Evolutionary conservation across 2,888 invertebrate species (phyloP).

Genomic region (Cosmorhoe ocellata): DNA sequence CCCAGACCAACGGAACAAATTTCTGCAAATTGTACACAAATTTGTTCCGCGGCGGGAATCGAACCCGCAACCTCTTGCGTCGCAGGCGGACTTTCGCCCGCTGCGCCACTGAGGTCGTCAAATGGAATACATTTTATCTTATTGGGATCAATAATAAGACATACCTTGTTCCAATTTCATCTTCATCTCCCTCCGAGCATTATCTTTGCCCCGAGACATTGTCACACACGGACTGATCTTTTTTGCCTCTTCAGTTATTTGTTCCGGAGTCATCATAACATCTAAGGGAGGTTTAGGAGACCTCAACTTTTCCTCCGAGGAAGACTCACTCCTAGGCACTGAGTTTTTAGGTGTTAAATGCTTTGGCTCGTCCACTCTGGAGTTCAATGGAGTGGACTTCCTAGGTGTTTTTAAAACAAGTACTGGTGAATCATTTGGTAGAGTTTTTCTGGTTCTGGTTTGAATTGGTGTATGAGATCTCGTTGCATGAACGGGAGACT

Average conservation of each 20-base stretch:
- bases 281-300: conserved; percentile 53
- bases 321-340: conserved; percentile 65
- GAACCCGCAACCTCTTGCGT: too few species aligned
- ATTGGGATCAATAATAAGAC: neutral
- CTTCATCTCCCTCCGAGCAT: conserved; percentile 81
- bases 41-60: too few species aligned
- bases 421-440: conserved; percentile 23
- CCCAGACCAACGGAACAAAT: too few species aligned
- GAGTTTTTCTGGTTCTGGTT: conserved; percentile 29
- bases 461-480: conserved; percentile 5
- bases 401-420: conserved; percentile 18
- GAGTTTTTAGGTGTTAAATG: conserved; percentile 47
- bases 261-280: conserved; percentile 52
- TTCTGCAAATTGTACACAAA: too few species aligned
- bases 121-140: too few species aligned
- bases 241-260: conserved; percentile 47
- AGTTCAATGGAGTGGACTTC: conserved; percentile 9
- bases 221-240: conserved; percentile 83
- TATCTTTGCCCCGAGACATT: conserved; percentile 82
- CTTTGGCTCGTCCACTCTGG: conserved; percentile 13
- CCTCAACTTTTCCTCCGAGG: conserved; percentile 60
- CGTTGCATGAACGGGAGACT: neutral
- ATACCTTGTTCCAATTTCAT: conserved; percentile 69
- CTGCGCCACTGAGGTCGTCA: too few species aligned
- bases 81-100: too few species aligned